A percentile compares a stretch with the other conserved stretches of the same genome.
These are phyloP conservation scores for Coptodon bakossiorum DNA, from an alignment of 2,113 vertebrate species.

Conservation along the genomic window DNA sequence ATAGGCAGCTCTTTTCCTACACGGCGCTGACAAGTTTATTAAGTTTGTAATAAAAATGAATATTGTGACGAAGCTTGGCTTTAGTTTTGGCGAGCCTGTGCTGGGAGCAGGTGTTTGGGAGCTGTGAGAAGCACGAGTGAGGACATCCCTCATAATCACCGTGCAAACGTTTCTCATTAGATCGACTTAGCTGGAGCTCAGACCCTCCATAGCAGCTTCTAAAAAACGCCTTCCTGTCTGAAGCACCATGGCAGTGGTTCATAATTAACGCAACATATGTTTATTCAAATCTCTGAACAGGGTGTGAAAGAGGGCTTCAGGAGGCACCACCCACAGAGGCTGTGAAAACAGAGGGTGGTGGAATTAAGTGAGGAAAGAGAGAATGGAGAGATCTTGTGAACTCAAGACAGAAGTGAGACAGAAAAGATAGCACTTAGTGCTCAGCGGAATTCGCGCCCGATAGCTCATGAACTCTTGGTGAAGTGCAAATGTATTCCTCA, in stretches of 20 bases:
- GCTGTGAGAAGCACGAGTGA: constrained; percentile 1
- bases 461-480: constrained; percentile 61
- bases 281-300: constrained; percentile 65
- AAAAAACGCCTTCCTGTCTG: constrained; percentile 49
- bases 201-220: constrained; percentile 5
- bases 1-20: not conserved
- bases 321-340: constrained; percentile 64
- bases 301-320: constrained; percentile 68
- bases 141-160: constrained; percentile 23
- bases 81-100: not conserved
- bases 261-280: constrained; percentile 77
- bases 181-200: constrained; percentile 26
- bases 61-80: not conserved
- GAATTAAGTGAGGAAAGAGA: constrained; percentile 46
- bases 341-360: constrained; percentile 65
- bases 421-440: constrained; percentile 61
- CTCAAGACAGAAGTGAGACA: constrained; percentile 24
- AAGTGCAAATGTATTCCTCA: constrained; percentile 77
- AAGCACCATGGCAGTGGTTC: constrained; percentile 13
- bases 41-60: not conserved
- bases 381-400: constrained; percentile 25
- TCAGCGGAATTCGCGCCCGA: constrained; percentile 68
- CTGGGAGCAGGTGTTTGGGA: constrained; percentile 23
- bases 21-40: not conserved
- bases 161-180: constrained; percentile 55